phyloP scores from a whole-genome alignment of 2,888 invertebrate species.

The Cistogaster globosa region DNA sequence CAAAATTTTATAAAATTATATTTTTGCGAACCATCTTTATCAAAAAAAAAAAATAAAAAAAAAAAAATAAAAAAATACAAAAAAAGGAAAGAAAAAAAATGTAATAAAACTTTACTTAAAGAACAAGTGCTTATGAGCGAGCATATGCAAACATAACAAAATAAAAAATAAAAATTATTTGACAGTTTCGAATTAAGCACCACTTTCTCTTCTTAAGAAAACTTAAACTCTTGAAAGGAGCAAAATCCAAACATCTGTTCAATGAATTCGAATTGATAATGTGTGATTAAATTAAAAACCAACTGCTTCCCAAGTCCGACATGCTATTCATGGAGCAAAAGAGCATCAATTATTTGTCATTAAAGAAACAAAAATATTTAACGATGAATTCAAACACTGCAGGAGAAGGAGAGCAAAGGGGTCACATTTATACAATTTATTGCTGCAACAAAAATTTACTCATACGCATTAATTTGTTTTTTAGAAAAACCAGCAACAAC shows the following conservation, averaged over 20 bases:
- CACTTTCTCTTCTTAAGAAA: conserved; percentile 55
- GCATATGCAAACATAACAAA: background rate
- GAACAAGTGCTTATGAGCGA: no score
- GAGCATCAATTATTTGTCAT: conserved; percentile 53
- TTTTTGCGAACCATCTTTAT: no score
- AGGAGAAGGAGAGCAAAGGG: background rate
- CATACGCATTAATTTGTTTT: conserved; percentile 31
- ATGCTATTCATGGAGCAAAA: conserved; percentile 32
- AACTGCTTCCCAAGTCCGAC: conserved; percentile 26
- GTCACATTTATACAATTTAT: conserved; percentile 44
- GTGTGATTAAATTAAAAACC: conserved; percentile 51
- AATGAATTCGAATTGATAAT: conserved; percentile 52
- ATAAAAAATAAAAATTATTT: conserved; percentile 36
- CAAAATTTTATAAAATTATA: no score
- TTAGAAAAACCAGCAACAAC: conserved; percentile 4
- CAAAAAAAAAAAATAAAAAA: no score
- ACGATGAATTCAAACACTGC: background rate
- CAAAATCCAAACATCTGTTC: conserved; percentile 54
- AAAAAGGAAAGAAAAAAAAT: no score
- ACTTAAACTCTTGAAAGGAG: background rate
- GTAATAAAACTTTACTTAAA: no score
- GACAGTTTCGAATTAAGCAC: conserved; percentile 52
- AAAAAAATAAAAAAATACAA: no score
- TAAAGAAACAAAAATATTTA: background rate
- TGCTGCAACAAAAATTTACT: background rate